These are phyloP conservation scores for Lophura swinhoii DNA, from an alignment of 2,797 vertebrate species.

Conservation along the genomic window DNA sequence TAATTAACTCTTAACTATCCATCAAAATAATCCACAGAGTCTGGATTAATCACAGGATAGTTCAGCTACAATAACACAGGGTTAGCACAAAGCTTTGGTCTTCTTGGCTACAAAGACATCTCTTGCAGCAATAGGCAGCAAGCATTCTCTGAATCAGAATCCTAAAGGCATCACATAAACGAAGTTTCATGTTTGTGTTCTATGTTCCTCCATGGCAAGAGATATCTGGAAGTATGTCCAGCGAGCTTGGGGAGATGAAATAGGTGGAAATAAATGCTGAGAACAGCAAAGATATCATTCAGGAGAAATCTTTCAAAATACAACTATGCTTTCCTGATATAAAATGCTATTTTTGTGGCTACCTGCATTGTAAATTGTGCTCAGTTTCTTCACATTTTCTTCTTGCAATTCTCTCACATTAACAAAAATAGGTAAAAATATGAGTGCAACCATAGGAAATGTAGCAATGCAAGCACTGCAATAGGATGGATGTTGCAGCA, in stretches of 20 bases:
- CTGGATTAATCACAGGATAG: neutral
- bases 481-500: neutral
- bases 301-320: neutral
- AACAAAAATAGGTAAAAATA: neutral
- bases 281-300: neutral
- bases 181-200: neutral
- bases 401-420: neutral
- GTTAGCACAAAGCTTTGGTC: neutral
- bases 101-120: neutral
- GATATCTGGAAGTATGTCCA: neutral
- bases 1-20: neutral
- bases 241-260: neutral
- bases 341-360: neutral
- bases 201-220: neutral
- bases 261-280: neutral
- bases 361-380: neutral
- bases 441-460: neutral
- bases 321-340: neutral
- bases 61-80: neutral
- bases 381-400: neutral
- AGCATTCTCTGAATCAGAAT: neutral
- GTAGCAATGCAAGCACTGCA: conserved; percentile 1
- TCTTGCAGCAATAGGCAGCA: fast-evolving
- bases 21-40: neutral
- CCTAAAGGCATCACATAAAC: neutral